Evolutionary conservation across 2,888 invertebrate species (phyloP), one percentile per base, ranked within the genome.

Genomic region (Arenicola marina): DNA sequence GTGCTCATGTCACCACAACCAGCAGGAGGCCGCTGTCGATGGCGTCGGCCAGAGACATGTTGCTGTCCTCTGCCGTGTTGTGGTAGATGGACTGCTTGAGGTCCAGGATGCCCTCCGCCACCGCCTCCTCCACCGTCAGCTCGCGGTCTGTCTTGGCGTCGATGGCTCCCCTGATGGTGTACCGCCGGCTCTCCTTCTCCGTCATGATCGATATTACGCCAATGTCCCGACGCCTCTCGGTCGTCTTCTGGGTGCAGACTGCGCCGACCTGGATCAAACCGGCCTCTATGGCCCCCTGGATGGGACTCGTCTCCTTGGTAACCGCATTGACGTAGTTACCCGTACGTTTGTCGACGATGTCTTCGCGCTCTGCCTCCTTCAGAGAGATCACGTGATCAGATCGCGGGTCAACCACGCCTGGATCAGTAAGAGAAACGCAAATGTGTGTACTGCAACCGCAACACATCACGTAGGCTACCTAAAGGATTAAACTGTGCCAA

Each of bases 141-240:
- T 53, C 31, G 4, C 51, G 44, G 24, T 67, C 68, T 2, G 65
- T 65, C 45, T 55, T 60, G 2, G 67, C 59, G 51, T 70, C 67
- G 2, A 61, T 63, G 32, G 69, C 67, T 11, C 55, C 61, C 38
- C 57, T 60, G 4, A 69, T 34, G 28, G 76, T 76, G 70, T 76
- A 79, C 1, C 78, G 80, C 29, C 77, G 65, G 1, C 73, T 74
- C 58, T 78, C 79, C 38, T 69, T 69, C 1, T 56, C 72, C 7
- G 76, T 77, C 62, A 74, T 77, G 46, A 82, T 76, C n/a, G 80
- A 79, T 46, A 82, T 77, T 4, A 82, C 66, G 3, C 81, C 82
- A 57, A 77, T 76, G 1, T 81, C 80, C 21, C 76, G 72, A 32
- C 75, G 72, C 66, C 79, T 78, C 62, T 82, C 79, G 7, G 74